These are phyloP conservation scores for Dryobota labecula DNA, from an alignment of 2,888 invertebrate species.

Conservation along the genomic window DNA sequence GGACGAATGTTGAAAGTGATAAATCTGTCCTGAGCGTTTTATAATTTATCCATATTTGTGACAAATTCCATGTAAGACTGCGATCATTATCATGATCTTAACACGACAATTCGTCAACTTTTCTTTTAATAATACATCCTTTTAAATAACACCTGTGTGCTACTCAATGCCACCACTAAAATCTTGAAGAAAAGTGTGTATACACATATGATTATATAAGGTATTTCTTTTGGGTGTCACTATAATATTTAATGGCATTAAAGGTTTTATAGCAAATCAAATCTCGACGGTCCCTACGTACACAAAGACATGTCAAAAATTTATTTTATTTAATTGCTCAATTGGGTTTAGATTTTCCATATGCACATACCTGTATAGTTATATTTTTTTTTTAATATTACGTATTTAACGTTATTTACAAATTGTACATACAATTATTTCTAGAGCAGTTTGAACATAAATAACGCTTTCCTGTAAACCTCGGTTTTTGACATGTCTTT, in stretches of 20 bases:
- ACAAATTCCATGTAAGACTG: conserved; percentile 27
- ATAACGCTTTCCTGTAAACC: no score
- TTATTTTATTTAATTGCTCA: no score
- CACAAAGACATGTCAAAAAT: no score
- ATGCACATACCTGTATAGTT: no score
- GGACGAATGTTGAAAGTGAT: conserved; percentile 51
- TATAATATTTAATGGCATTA: neutral
- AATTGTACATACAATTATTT: no score
- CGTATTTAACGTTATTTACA: no score
- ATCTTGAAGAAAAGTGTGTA: neutral
- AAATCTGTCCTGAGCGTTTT: conserved; percentile 61
- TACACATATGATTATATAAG: neutral
- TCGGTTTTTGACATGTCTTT: no score
- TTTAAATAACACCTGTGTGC: neutral
- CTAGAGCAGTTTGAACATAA: no score
- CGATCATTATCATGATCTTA: conserved; percentile 7
- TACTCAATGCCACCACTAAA: neutral
- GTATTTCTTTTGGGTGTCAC: neutral
- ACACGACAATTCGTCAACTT: conserved; percentile 13
- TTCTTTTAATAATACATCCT: neutral
- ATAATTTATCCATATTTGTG: conserved; percentile 58
- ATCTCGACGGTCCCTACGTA: no score
- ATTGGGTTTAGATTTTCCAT: no score
- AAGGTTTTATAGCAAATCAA: neutral
- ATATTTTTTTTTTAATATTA: no score